These are phyloP conservation scores for Salminus brasiliensis DNA, from an alignment of 2,113 vertebrate species.

Conservation along the genomic window DNA sequence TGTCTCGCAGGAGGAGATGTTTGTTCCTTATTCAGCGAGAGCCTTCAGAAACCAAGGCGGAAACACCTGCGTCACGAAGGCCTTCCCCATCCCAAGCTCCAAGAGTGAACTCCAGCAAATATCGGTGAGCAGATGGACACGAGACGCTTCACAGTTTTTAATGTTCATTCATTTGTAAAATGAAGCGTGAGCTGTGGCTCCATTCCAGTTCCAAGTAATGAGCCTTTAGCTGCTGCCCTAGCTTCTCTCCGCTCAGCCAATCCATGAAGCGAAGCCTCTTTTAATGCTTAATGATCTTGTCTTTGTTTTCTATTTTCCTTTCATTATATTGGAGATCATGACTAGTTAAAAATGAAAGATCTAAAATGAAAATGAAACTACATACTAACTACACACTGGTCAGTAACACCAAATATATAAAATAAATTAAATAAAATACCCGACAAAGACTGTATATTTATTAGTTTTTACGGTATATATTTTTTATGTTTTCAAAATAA, in stretches of 20 bases:
- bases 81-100: slow-evolving; percentile 70
- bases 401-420: too few relatives aligned
- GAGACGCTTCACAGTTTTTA: not conserved
- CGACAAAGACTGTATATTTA: too few relatives aligned
- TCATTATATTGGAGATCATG: too few relatives aligned
- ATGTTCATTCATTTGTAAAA: not conserved
- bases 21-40: slow-evolving; percentile 66
- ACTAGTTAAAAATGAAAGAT: too few relatives aligned
- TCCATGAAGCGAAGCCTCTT: too few relatives aligned
- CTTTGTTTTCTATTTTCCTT: too few relatives aligned
- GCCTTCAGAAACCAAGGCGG: slow-evolving; percentile 67
- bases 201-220: not conserved
- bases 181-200: not conserved
- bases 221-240: not conserved
- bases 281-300: not conserved
- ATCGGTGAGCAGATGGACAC: slow-evolving; percentile 66
- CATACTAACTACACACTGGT: too few relatives aligned
- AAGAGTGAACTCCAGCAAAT: slow-evolving; percentile 76
- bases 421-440: too few relatives aligned
- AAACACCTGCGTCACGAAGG: slow-evolving; percentile 67
- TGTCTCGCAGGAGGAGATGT: slow-evolving; percentile 70
- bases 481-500: too few relatives aligned
- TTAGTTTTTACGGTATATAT: too few relatives aligned
- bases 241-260: not conserved
- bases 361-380: too few relatives aligned